These are phyloP conservation scores for Aegypius monachus DNA, from an alignment of 2,113 vertebrate species.

Conservation along the genomic window DNA sequence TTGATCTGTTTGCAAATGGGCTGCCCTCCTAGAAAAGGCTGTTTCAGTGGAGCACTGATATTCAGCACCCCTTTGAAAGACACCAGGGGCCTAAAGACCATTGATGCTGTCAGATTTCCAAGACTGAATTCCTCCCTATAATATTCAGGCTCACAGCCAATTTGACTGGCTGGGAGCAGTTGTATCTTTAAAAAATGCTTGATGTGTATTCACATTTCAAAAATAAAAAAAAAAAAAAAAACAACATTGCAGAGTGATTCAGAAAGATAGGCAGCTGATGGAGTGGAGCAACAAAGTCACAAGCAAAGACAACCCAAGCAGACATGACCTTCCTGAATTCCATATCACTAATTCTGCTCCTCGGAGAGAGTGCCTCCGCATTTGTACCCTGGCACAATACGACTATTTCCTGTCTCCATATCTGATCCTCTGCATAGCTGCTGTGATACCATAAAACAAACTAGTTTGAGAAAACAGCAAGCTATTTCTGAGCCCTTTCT, in stretches of 20 bases:
- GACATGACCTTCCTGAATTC: constrained; percentile 3
- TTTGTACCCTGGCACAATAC: background rate
- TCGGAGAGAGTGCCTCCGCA: background rate
- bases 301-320: background rate
- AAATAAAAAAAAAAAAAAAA: background rate
- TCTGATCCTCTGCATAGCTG: background rate
- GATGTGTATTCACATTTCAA: constrained; percentile 1
- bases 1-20: background rate
- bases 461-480: background rate
- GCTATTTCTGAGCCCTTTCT: background rate
- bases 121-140: constrained; percentile 34
- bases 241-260: background rate
- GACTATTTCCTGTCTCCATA: background rate
- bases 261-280: background rate
- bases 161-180: background rate
- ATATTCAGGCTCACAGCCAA: constrained; percentile 45
- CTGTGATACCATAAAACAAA: background rate
- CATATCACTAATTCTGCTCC: background rate
- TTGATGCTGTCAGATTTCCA: constrained; percentile 19
- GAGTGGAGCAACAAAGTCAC: background rate
- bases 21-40: background rate
- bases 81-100: background rate
- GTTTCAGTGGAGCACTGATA: background rate
- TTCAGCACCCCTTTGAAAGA: background rate
- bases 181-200: background rate